Conservation (phyloP, 2,797 vertebrate species). For the Sebastolobus alascanus region DNA sequence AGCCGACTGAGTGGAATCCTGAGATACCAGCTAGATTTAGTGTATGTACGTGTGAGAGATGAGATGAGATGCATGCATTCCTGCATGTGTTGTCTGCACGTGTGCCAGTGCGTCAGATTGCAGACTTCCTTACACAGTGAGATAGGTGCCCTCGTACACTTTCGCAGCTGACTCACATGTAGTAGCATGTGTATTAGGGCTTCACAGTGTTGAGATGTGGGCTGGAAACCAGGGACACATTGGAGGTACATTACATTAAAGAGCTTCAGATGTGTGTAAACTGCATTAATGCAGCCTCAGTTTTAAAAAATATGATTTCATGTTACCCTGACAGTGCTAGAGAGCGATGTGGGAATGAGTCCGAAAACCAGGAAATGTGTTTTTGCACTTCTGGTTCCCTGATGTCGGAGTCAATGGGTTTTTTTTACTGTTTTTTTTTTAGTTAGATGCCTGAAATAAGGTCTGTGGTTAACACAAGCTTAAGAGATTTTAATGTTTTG, state of each 20-base stretch:
- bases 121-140: slow-evolving; percentile 29
- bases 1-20: slow-evolving; percentile 34
- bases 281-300: not conserved
- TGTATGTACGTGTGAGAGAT: not conserved
- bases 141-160: not conserved
- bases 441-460: not conserved
- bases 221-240: slow-evolving; percentile 21
- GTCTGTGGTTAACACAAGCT: not conserved
- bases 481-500: not conserved
- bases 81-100: slow-evolving; percentile 15
- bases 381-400: not conserved
- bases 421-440: not conserved
- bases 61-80: slow-evolving; percentile 6
- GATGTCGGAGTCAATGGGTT: not conserved
- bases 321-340: not conserved
- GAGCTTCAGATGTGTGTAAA: not conserved
- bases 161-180: slow-evolving; percentile 40
- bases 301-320: not conserved
- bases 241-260: not conserved
- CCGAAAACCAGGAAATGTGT: not conserved
- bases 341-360: not conserved
- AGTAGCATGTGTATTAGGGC: slow-evolving; percentile 17
- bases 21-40: slow-evolving; percentile 34
- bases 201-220: slow-evolving; percentile 22
- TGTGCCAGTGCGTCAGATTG: slow-evolving; percentile 15